Evolutionary conservation across 2,888 invertebrate genomes (phyloP).

Genomic region (Lithophane ornitopus): DNA sequence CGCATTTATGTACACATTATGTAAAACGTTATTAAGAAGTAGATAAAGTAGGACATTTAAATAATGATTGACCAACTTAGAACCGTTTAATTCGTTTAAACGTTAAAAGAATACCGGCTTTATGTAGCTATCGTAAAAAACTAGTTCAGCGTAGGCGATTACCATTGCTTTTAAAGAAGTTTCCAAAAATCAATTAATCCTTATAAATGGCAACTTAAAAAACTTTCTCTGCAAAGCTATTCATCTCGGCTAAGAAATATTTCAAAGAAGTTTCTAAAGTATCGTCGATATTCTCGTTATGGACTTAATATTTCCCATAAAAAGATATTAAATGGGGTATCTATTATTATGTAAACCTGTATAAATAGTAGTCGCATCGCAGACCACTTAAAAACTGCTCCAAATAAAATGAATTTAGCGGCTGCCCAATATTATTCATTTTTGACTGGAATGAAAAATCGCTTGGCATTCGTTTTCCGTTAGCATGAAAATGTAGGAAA

Average conservation of each 20-base stretch:
- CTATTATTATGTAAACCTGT: neutral
- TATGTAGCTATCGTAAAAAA: neutral
- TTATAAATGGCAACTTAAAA: slow-evolving; percentile 8
- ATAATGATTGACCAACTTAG: neutral
- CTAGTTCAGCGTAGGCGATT: neutral
- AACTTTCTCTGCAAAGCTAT: slow-evolving; percentile 10
- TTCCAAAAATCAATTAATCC: slow-evolving; percentile 28
- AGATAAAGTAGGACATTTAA: neutral
- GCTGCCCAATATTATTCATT: neutral
- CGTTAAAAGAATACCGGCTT: neutral
- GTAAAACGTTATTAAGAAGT: too few species aligned
- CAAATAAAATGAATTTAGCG: slow-evolving; percentile 2
- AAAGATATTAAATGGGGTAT: neutral
- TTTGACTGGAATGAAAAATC: slow-evolving; percentile 6
- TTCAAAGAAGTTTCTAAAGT: slow-evolving; percentile 1
- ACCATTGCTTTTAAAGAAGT: slow-evolving; percentile 26
- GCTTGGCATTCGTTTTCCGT: neutral
- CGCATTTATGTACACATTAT: neutral
- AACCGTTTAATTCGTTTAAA: too few species aligned
- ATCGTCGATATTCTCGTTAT: neutral
- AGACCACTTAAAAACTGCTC: neutral
- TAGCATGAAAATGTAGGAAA: neutral
- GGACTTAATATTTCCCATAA: slow-evolving; percentile 1
- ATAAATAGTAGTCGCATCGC: neutral
- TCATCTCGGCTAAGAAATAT: slow-evolving; percentile 1